Evolutionary conservation across 92 coral and sea anemone species (phyloP).

Genomic region (Siderastrea siderea): DNA sequence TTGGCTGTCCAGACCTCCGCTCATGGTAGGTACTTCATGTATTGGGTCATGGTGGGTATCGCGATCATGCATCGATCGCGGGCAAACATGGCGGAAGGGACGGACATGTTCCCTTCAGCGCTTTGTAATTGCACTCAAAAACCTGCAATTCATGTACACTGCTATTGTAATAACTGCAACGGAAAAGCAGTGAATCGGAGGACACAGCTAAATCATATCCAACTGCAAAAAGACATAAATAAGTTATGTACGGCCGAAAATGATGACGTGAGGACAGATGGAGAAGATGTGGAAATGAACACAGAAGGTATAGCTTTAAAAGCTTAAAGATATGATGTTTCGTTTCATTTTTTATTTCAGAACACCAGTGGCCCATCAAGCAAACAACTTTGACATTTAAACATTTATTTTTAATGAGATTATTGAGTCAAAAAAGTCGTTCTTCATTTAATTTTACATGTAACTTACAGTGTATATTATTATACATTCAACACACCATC

Average conservation of each 20-base stretch:
- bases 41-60: neutral
- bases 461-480: no score
- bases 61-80: neutral
- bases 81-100: conserved; percentile 16
- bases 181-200: conserved; percentile 29
- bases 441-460: neutral
- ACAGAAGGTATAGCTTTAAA: no score
- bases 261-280: conserved; percentile 12
- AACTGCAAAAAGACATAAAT: conserved; percentile 18
- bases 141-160: conserved; percentile 33
- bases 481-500: no score
- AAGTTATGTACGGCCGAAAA: conserved; percentile 14
- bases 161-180: conserved; percentile 27
- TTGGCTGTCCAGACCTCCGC: conserved; percentile 8
- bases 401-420: neutral
- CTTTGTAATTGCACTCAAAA: conserved; percentile 33
- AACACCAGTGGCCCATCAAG: no score
- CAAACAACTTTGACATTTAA: neutral
- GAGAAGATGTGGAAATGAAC: conserved; percentile 32
- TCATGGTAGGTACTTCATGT: neutral
- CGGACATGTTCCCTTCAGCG: conserved; percentile 22
- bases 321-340: no score
- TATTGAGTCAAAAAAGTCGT: neutral
- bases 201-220: conserved; percentile 23
- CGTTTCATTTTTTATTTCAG: no score